Conservation (phyloP, 2,113 vertebrate genomes). For the Lepus americanus region DNA sequence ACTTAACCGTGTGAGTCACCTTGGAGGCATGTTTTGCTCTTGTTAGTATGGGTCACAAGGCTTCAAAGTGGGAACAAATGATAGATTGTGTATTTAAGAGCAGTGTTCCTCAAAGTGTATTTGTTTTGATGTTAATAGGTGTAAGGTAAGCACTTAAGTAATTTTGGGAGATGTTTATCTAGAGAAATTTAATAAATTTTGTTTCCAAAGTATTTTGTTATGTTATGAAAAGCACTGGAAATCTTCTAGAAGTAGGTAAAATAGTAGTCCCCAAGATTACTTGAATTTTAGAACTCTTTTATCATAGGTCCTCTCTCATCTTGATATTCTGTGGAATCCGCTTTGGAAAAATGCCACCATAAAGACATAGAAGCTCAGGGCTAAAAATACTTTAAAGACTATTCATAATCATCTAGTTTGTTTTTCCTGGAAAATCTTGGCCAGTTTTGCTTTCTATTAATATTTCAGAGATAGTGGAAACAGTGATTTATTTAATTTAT, state of each 20-base stretch:
- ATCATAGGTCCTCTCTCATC: neutral
- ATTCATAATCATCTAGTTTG: neutral
- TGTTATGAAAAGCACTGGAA: neutral
- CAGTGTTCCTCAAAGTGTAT: conserved; percentile 5
- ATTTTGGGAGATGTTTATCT: neutral
- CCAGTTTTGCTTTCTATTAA: neutral
- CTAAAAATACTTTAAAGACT: neutral
- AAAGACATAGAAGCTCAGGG: neutral
- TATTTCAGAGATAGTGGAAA: neutral
- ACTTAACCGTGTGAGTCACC: neutral
- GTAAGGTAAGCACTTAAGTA: neutral
- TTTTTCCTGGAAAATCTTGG: neutral
- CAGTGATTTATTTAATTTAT: neutral
- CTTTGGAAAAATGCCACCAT: neutral
- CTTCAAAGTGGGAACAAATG: neutral
- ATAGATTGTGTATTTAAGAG: neutral
- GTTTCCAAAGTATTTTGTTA: neutral
- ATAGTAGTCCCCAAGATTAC: neutral
- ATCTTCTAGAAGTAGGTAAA: neutral
- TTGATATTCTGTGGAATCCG: neutral
- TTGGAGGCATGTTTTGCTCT: neutral
- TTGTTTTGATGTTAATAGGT: conserved; percentile 1
- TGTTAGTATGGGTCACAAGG: neutral
- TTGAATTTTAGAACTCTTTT: neutral
- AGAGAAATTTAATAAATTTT: conserved; percentile 6